These are phyloP conservation scores for Ips typographus DNA, from an alignment of 1,140 invertebrate species.

Conservation along the genomic window DNA sequence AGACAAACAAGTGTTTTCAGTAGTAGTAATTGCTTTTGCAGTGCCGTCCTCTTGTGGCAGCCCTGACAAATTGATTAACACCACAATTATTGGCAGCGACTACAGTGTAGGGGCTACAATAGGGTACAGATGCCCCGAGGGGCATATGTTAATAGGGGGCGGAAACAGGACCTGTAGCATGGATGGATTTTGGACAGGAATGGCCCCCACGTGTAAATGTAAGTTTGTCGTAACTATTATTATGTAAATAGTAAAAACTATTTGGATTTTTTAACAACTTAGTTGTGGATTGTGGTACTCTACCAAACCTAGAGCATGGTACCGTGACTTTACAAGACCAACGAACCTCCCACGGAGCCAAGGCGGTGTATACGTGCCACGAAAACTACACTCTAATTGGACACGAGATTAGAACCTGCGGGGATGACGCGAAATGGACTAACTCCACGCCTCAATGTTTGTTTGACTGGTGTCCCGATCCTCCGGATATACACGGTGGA, in stretches of 20 bases:
- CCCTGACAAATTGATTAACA: constrained; percentile 81
- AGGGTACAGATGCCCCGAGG: constrained; percentile 78
- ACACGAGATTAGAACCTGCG: constrained; percentile 71
- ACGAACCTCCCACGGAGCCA: constrained; percentile 76
- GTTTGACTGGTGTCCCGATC: constrained; percentile 83
- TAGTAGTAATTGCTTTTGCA: constrained; percentile 51
- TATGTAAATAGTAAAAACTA: background rate
- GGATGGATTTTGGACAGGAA: constrained; percentile 79
- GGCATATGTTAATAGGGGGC: constrained; percentile 78
- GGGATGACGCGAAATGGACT: constrained; percentile 77
- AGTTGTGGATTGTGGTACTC: constrained; percentile 82
- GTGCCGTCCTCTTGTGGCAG: constrained; percentile 82
- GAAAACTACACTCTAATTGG: constrained; percentile 82
- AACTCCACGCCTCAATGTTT: constrained; percentile 77
- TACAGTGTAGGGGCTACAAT: constrained; percentile 70
- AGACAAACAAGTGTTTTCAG: too few relatives aligned
- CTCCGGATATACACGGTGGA: constrained; percentile 73
- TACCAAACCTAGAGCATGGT: constrained; percentile 73
- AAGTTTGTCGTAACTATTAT: constrained; percentile 43
- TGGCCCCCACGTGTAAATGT: constrained; percentile 84
- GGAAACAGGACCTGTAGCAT: constrained; percentile 66
- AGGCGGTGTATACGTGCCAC: constrained; percentile 74
- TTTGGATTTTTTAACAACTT: background rate
- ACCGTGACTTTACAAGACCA: constrained; percentile 65
- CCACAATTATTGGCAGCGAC: constrained; percentile 73